phyloP scores from a whole-genome alignment of 2,888 invertebrate genomes.

The Tetrapedia diversipes region DNA sequence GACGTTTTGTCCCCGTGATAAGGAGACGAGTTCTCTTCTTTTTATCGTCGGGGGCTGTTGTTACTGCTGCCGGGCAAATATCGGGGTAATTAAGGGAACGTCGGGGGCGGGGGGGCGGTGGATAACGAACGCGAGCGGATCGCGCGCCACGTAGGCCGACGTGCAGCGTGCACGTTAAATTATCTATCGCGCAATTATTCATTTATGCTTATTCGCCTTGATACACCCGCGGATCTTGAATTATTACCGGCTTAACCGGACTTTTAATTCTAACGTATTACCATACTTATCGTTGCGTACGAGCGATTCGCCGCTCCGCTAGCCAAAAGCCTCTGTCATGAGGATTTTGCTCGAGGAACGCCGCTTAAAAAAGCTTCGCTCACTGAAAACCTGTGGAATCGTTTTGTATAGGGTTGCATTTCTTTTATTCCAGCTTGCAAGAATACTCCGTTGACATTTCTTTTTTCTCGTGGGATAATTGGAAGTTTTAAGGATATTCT shows the following conservation, averaged over 20 bases:
- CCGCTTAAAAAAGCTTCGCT: slow-evolving; percentile 13
- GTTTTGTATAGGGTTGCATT: neutral
- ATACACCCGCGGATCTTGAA: slow-evolving; percentile 81
- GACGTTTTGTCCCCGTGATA: slow-evolving; percentile 5
- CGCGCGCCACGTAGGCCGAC: slow-evolving; percentile 50
- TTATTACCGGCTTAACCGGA: slow-evolving; percentile 80
- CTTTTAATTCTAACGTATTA: slow-evolving; percentile 80
- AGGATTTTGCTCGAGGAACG: slow-evolving; percentile 50
- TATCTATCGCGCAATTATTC: slow-evolving; percentile 81
- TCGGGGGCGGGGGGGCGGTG: slow-evolving; percentile 27
- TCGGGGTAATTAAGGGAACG: slow-evolving; percentile 54
- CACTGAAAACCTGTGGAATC: neutral
- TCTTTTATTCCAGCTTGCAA: neutral
- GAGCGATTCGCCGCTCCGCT: slow-evolving; percentile 65
- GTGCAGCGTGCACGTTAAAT: slow-evolving; percentile 75
- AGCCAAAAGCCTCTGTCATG: slow-evolving; percentile 49
- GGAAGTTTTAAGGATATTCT: no score
- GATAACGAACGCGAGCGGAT: slow-evolving; percentile 58
- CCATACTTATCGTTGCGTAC: slow-evolving; percentile 77
- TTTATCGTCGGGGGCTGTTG: no score
- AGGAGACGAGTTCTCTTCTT: slow-evolving; percentile 1
- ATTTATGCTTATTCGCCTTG: slow-evolving; percentile 82
- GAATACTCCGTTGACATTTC: neutral
- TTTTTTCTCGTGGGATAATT: no score
- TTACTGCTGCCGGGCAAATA: no score